A percentile compares a stretch with the other conserved stretches of the same genome.
These are phyloP conservation scores for Alfaro cultratus DNA, from an alignment of 2,797 vertebrate species.

Conservation along the genomic window DNA sequence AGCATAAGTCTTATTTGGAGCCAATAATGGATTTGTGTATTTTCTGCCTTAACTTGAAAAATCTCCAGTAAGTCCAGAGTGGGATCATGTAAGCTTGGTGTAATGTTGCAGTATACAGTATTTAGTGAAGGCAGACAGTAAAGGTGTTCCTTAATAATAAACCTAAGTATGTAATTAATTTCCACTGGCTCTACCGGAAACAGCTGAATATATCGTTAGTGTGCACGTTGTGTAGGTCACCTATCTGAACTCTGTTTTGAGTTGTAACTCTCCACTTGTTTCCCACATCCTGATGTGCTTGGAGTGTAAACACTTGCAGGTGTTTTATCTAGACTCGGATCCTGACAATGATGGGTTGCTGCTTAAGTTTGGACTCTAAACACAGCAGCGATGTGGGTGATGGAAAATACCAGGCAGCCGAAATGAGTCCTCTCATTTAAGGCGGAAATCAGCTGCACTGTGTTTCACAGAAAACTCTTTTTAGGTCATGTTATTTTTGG, in stretches of 20 bases:
- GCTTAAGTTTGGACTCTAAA: constrained; percentile 53
- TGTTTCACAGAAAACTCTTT: background rate
- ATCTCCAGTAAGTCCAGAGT: background rate
- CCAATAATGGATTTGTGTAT: background rate
- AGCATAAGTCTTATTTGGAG: background rate
- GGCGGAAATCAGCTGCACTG: background rate
- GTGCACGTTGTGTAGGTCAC: constrained; percentile 29
- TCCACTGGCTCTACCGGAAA: background rate
- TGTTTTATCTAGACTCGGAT: constrained; percentile 44
- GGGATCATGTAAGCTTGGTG: background rate
- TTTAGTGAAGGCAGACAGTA: background rate
- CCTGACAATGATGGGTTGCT: constrained; percentile 32
- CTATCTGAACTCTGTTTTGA: constrained; percentile 54
- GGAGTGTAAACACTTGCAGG: constrained; percentile 63
- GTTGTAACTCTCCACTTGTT: constrained; percentile 60
- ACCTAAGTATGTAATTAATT: background rate
- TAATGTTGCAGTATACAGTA: background rate
- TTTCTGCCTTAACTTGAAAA: background rate
- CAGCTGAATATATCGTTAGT: background rate
- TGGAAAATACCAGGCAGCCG: constrained; percentile 47
- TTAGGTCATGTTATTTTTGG: background rate
- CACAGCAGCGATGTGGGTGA: constrained; percentile 52
- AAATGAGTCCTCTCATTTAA: constrained; percentile 15
- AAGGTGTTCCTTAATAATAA: background rate
- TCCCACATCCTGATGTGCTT: constrained; percentile 54